phyloP scores from a whole-genome alignment of 2,797 vertebrate species.

The Sebastolobus alascanus region DNA sequence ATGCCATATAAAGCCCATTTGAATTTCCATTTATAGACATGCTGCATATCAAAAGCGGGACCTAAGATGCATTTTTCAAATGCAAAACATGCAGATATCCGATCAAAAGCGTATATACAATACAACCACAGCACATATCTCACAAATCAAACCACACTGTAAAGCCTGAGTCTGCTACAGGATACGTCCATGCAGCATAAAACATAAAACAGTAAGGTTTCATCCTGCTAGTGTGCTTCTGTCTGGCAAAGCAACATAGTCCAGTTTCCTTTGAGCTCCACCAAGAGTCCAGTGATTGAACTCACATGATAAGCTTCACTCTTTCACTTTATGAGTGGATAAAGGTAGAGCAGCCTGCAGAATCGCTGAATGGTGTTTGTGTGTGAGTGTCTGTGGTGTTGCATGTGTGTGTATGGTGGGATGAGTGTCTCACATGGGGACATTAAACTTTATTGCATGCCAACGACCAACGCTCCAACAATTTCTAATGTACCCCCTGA shows the following conservation, averaged over 20 bases:
- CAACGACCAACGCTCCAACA: constrained; percentile 47
- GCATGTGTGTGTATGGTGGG: background rate
- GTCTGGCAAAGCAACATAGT: constrained; percentile 15
- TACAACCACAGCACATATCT: background rate
- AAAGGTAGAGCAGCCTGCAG: constrained; percentile 31
- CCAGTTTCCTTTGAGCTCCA: constrained; percentile 53
- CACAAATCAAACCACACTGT: background rate
- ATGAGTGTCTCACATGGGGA: constrained; percentile 41
- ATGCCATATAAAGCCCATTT: background rate
- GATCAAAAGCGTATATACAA: background rate
- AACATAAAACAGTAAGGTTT: background rate
- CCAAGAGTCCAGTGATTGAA: constrained; percentile 48
- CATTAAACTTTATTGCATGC: constrained; percentile 72
- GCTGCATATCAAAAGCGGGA: background rate
- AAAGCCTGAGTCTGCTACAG: background rate
- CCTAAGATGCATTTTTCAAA: background rate
- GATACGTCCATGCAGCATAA: background rate
- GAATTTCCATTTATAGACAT: background rate
- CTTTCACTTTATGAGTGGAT: constrained; percentile 31
- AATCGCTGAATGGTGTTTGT: background rate
- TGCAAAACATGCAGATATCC: background rate
- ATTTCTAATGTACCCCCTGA: constrained; percentile 50
- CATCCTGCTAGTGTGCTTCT: constrained; percentile 4
- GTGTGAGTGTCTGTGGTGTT: constrained; percentile 1
- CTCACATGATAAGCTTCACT: constrained; percentile 31